Conservation (phyloP, 2,797 vertebrate species). For the Chaetodon trifasciatus region DNA sequence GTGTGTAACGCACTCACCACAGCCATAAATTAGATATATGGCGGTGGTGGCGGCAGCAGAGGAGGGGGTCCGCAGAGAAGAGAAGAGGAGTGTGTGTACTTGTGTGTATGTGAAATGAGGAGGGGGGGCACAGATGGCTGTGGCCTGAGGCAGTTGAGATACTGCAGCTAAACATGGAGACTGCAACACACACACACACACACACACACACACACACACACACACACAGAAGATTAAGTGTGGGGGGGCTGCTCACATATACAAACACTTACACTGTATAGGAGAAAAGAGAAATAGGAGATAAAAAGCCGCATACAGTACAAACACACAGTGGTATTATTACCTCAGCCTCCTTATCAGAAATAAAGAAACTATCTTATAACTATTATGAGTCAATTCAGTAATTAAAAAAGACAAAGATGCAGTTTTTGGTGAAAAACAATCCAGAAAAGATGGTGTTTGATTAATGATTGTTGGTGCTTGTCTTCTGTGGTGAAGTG, state of each 20-base stretch:
- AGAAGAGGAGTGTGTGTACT: constrained; percentile 50
- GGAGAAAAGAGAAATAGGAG: not conserved
- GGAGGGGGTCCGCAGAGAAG: constrained; percentile 38
- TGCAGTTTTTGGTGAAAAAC: not conserved
- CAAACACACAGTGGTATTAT: not conserved
- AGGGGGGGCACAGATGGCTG: constrained; percentile 80
- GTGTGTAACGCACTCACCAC: constrained; percentile 76
- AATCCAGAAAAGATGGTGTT: not conserved
- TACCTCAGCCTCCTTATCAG: not conserved
- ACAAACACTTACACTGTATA: constrained; percentile 27
- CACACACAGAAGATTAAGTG: constrained; percentile 18
- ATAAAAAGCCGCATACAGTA: not conserved
- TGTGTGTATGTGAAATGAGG: constrained; percentile 52
- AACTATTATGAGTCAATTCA: too few relatives aligned
- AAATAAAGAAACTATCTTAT: not conserved
- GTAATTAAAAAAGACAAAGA: not conserved
- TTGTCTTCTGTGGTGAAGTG: too few relatives aligned
- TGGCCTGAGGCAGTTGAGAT: constrained; percentile 77
- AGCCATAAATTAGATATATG: constrained; percentile 83
- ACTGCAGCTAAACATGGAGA: constrained; percentile 74
- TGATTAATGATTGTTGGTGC: not conserved
- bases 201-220: constrained; percentile 30
- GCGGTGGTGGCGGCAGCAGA: constrained; percentile 48
- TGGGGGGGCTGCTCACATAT: constrained; percentile 15
- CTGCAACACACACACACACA: constrained; percentile 47